A percentile compares a stretch with the other conserved stretches of the same genome.
phyloP scores from a whole-genome alignment of 2,797 vertebrate species.

The Nyctalus aviator region DNA sequence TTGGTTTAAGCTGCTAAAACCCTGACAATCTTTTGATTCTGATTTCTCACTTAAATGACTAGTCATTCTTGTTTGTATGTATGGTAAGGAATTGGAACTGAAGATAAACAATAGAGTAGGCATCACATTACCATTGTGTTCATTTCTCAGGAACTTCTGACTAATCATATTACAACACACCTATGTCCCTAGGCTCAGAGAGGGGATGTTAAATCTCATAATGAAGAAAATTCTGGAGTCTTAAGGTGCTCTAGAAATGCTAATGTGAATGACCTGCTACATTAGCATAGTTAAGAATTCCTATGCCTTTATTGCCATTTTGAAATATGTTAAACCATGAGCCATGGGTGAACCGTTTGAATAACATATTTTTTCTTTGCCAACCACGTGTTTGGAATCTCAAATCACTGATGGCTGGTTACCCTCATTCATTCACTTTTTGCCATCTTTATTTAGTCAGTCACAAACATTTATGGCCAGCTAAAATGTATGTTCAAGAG shows the following conservation, averaged over 20 bases:
- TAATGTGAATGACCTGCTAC: neutral
- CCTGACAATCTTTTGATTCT: neutral
- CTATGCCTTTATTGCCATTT: neutral
- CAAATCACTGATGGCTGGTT: neutral
- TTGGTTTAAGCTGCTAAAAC: constrained; percentile 43
- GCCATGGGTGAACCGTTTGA: neutral
- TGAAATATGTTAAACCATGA: neutral
- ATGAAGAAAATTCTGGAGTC: neutral
- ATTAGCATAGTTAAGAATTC: neutral
- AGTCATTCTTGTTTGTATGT: neutral
- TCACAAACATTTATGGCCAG: constrained; percentile 15
- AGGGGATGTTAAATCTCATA: neutral
- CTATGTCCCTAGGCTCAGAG: neutral
- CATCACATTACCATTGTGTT: neutral
- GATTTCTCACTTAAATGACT: constrained; percentile 47
- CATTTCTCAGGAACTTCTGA: constrained; percentile 10
- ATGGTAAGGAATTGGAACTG: neutral
- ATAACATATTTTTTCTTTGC: neutral
- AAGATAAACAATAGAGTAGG: constrained; percentile 35
- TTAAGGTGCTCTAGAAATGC: constrained; percentile 1
- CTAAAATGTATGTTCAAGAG: neutral
- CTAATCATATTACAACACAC: neutral
- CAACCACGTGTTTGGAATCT: neutral
- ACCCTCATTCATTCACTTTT: neutral
- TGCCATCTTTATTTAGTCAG: neutral